Base-by-base conservation (phyloP, 1,140 invertebrate genomes). In the Drosophila sechellia region DNA sequence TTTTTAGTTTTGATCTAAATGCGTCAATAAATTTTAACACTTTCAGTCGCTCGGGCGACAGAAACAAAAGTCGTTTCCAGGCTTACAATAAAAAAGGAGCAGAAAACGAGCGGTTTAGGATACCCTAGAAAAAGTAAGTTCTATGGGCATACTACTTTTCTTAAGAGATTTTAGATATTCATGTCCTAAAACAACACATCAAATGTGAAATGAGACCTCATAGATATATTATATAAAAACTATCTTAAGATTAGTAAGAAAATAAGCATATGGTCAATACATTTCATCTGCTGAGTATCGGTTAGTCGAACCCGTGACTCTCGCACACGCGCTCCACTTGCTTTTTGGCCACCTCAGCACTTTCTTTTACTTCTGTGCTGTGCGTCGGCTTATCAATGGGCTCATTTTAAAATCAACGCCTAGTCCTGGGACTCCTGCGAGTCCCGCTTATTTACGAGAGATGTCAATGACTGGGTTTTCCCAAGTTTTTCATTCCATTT, bases 1-100 rank as follows among this genome's bases (percentile, higher is more conserved):
- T 89, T 87, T 89, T 87, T 84, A 87, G 84, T 89, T 89, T 89
- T 89, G 84, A 89, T 89, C 84, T 89, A 90, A 89, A 89, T 89
- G 84, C 77, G 84, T 89, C 84, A 84, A 89, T 89, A 89, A 89
- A 89, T 89, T 89, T 71, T 89, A 87, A 87, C 84, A 87, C 84
- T 87, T 87, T 89, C 84, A 71, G 79, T 77, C 74, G 73, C 31
- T 56, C 20, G 48, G 68, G 60, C 61, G 61, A 79, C 71, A 81
- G 81, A 86, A 87, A 86, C 83, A 85, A 86, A 86, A 86, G 79
- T 79, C 76, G 83, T 86, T 86, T 83, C 65, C 45, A 25, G 42
- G 42, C 53, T 63, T 43, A 71, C 71, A 89, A 86, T 80, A 84
- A 84, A 84, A 69, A 63, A 69, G 50, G 42, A 53, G 31, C 42